phyloP scores from a whole-genome alignment of 1,140 invertebrate genomes.

The Aphelinus atriplicis region DNA sequence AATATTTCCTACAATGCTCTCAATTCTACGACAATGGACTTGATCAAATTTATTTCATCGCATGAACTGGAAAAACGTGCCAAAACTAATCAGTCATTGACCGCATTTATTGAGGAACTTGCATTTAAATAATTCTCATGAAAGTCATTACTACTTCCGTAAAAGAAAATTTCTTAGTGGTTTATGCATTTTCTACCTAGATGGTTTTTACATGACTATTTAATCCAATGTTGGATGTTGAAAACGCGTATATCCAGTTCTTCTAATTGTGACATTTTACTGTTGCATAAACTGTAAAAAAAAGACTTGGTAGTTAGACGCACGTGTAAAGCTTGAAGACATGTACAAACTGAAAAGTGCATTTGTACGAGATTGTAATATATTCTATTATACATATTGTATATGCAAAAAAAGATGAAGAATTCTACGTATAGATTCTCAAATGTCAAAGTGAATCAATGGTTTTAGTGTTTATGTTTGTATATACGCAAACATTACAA shows the following conservation, averaged over 20 bases:
- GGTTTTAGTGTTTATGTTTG: slow-evolving; percentile 3
- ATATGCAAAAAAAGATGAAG: neutral
- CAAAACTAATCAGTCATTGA: slow-evolving; percentile 33
- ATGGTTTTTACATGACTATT: slow-evolving; percentile 17
- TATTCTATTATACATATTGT: slow-evolving; percentile 19
- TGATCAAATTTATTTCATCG: neutral
- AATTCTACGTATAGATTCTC: slow-evolving; percentile 9
- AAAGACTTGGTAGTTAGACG: slow-evolving; percentile 15
- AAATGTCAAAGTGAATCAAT: too few relatives aligned
- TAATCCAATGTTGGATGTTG: slow-evolving; percentile 20
- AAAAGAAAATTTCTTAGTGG: slow-evolving; percentile 13
- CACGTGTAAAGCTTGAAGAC: neutral
- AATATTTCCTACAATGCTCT: neutral
- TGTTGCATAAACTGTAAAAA: slow-evolving; percentile 25
- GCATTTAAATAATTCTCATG: neutral
- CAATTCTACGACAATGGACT: too few relatives aligned
- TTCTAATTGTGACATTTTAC: slow-evolving; percentile 2
- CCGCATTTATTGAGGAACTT: slow-evolving; percentile 13
- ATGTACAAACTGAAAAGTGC: slow-evolving; percentile 23
- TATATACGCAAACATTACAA: neutral
- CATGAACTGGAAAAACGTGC: slow-evolving; percentile 31
- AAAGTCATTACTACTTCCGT: slow-evolving; percentile 7
- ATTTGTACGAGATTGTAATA: slow-evolving; percentile 32
- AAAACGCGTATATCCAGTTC: slow-evolving; percentile 6
- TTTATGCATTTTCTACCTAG: slow-evolving; percentile 17